Evolutionary conservation across 1,140 invertebrate genomes (phyloP), one percentile per base, ranked within the genome.

Genomic region (Aphelenchoides avenae): DNA sequence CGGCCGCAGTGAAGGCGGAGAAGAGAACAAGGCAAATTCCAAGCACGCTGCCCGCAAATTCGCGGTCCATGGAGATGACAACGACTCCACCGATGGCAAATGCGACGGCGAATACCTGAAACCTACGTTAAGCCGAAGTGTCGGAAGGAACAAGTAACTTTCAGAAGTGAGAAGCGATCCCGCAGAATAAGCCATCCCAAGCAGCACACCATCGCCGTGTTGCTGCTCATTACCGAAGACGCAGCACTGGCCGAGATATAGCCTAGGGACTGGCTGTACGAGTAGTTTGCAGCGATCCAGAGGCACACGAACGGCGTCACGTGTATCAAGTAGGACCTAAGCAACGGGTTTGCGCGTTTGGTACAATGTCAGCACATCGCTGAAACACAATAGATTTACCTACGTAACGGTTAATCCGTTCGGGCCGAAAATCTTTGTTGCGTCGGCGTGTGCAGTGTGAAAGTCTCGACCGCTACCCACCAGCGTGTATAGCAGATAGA

Each of bases 131-230:
- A 52, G n/a, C 7, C 27, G 22, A 20, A 53, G 24, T 5, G 34
- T 30, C 29, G n/a, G n/a, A n/a, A n/a, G n/a, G n/a, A 30, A 60
- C 4, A 24, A 57, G n/a, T 59, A 24, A 62, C 59, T 30, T 65
- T 65, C 18, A 62, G 22, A 24, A 54, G 5, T 9, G 29, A 26
- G 57, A 62, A 64, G 13, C 30, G 27, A 26, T 43, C 47, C 26
- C 44, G 31, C 6, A 62, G 36, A 11, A 62, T 18, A 11, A 66
- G 24, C 61, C 59, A 69, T 2, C 54, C 57, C n/a, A 74, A 41
- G 30, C 76, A 46, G 46, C 70, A 74, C 18, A 74, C 71, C 22
- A 76, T 65, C n/a, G 72, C 72, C 3, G 64, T 56, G 57, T 75
- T 76, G 24, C 61, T 53, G 11, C 59, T 65, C 51, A 68, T 65